Conservation (phyloP, 1,140 invertebrate species). For the Argopecten irradians region DNA sequence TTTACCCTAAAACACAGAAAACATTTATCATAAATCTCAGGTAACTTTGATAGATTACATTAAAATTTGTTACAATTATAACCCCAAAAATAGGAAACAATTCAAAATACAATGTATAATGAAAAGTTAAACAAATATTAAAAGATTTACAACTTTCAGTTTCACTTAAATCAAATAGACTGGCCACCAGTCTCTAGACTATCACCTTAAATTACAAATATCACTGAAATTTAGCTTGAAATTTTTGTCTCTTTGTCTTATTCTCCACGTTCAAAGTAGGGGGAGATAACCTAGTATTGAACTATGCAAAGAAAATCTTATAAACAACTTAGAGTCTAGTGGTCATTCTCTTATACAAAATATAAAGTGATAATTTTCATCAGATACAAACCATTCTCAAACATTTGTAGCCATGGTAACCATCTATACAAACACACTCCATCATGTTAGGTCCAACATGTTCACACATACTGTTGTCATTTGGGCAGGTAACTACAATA, state of each 20-base stretch:
- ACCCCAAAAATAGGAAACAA: not conserved
- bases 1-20: conserved; percentile 59
- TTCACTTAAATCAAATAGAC: not conserved
- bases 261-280: not conserved
- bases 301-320: not conserved
- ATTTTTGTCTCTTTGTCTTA: too few relatives aligned
- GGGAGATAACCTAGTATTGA: not conserved
- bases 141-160: not conserved
- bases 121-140: conserved; percentile 13
- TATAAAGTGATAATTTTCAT: not conserved
- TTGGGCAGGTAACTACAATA: conserved; percentile 69
- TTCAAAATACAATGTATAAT: not conserved
- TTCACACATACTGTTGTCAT: conserved; percentile 62
- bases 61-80: not conserved
- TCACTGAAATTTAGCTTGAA: too few relatives aligned
- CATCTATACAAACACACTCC: conserved; percentile 65
- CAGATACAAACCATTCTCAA: conserved; percentile 61
- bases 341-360: not conserved
- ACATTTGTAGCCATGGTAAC: conserved; percentile 73
- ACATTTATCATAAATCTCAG: not conserved
- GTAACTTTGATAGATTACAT: not conserved
- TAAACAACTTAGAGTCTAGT: too few relatives aligned
- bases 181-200: not conserved
- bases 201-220: conserved; percentile 17
- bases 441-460: conserved; percentile 61